Base-by-base conservation (phyloP, 1,140 invertebrate genomes). In the Dinoponera quadriceps region DNA sequence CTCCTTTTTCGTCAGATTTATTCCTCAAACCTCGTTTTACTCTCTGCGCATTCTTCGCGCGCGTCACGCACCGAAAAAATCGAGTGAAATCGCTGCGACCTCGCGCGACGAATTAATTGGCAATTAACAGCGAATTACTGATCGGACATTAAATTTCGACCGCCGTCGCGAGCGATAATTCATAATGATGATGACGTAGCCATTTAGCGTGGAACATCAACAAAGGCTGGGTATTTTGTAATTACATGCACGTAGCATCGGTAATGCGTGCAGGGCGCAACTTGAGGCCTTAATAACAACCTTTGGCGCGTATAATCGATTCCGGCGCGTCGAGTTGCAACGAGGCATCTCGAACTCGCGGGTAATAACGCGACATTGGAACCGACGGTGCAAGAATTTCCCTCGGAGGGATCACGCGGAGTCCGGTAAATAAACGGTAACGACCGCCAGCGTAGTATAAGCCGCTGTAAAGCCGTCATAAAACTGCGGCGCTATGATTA, bases 171-270 rank as follows among this genome's bases (percentile, higher is more conserved):
- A 29, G 29, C 27, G 38, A 62, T 74, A 74, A 63, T 75, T 75
- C 29, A 49, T 29, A 18, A 74, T 44, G 11, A 62, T 62, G 57
- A 13, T 29, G 38, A 44, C 11, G n/a, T n/a, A n/a, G 18, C 25
- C 63, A 75, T 75, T 75, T 44, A 63, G 14, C 20, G 49, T 9
- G 18, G 20, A 48, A 75, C 25, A n/a, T 49, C 25, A n/a, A n/a
- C 44, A 75, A 75, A 75, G 29, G 16, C 38, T n/a, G 57, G n/a
- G 54, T 75, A 75, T 44, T 75, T 74, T 75, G 25, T 63, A 75
- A 14, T 25, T 16, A 48, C 44, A 62, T n/a, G 20, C 38, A 25
- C 5, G n/a, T 25, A 63, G 49, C 38, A 33, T n/a, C n/a, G n/a
- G n/a, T n/a, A n/a, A n/a, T n/a, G 29, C 29, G 29, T 74, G n/a